Base-by-base conservation (phyloP, 2,888 invertebrate genomes). In the Adela reaumurella region DNA sequence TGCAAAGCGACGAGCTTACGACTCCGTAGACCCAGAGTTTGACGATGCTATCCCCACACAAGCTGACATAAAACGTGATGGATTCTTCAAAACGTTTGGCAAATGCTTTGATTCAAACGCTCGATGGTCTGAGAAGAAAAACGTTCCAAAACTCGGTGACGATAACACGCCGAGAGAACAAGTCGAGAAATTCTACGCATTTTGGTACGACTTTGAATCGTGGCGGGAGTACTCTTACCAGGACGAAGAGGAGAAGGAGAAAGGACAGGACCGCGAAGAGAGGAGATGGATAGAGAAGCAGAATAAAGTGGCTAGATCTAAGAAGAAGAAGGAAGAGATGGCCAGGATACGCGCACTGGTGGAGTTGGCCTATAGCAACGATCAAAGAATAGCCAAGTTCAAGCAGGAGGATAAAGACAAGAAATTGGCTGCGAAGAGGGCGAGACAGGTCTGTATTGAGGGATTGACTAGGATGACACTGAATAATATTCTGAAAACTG, bases 201-300 rank as follows among this genome's bases (percentile, higher is more conserved):
- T 97, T 70, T 99, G 99, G 99, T 97, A 92, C 68, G 90, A 94
- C 61, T 99, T 98, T 73, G 95, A 97, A 57, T 97, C 98, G 0
- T 99, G 99, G 99, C 84, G 99, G 53, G 99, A 99, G 67, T 99
- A 92, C 73, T 98, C 98, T 2, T 99, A 99, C 67, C 78, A 97
- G 57, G 99, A 99, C 66, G 97, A 98, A 72, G 98, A 99, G 67
- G 98, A 98, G 63, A 98, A 98, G 66, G 97, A 98, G 64, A 94
- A 92, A 62, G 98, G 97, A 1, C 94, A 96, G 66, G 97, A 92
- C 69, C 87, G 98, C 2, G 97, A 97, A 59, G 97, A 97, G 73
- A 81, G 99, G 45, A 85, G 95, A 46, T 98, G 96, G 92, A 98
- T 99, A 64, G 99, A 99, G 64, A 98, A 97, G 71, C 92, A 96